Evolutionary conservation across 2,888 invertebrate genomes (phyloP).

Genomic region (Leptarthrus brevirostris): DNA sequence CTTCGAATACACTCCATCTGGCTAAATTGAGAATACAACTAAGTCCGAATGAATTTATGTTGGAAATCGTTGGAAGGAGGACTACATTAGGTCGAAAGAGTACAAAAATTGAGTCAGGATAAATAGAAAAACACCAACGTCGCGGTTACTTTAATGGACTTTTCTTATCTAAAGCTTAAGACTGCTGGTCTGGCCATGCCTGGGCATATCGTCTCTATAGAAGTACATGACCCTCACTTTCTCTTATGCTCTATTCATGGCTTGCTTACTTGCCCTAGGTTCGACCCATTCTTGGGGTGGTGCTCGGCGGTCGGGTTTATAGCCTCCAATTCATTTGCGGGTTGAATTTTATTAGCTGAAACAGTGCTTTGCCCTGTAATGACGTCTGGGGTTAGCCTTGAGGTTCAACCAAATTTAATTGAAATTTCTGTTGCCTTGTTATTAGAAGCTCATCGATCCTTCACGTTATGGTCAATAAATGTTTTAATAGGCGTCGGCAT

Average conservation of each 20-base stretch:
- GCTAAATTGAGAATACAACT: slow-evolving; percentile 27
- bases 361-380: background rate
- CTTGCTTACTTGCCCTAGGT: slow-evolving; percentile 3
- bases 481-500: slow-evolving; percentile 4
- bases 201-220: background rate
- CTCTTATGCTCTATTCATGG: background rate
- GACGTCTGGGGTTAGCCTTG: background rate
- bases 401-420: slow-evolving; percentile 8
- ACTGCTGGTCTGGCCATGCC: background rate
- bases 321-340: slow-evolving; percentile 22
- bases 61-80: background rate
- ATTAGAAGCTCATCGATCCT: slow-evolving; percentile 6
- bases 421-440: background rate
- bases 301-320: slow-evolving; percentile 8
- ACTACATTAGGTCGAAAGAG: background rate
- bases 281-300: background rate
- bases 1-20: slow-evolving; percentile 8
- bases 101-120: background rate
- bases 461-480: slow-evolving; percentile 17
- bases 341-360: slow-evolving; percentile 21
- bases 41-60: slow-evolving; percentile 30
- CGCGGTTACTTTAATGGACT: slow-evolving; percentile 10
- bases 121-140: background rate
- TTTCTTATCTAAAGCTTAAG: background rate
- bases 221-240: background rate